Conservation (phyloP, 1,140 invertebrate species). For the Lanistes nyassanus region DNA sequence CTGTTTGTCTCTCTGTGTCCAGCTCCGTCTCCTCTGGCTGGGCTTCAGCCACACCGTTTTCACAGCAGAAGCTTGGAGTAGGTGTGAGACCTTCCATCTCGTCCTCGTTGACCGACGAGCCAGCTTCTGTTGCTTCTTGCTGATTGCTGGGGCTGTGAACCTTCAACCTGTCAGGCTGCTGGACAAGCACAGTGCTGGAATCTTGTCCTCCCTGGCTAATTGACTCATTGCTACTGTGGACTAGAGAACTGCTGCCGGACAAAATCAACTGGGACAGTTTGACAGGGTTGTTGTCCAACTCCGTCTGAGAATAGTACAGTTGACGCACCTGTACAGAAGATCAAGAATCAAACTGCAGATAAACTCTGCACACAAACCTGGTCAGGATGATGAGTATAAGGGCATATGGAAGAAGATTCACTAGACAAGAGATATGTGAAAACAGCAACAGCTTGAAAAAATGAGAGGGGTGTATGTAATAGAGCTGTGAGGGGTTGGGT, state of each 20-base stretch:
- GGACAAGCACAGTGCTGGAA: too few relatives aligned
- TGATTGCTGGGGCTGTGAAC: not conserved
- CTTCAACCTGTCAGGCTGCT: not conserved
- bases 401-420: too few relatives aligned
- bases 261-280: slow-evolving; percentile 5
- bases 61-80: slow-evolving; percentile 10
- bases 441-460: not conserved
- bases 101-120: not conserved
- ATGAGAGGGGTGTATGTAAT: too few relatives aligned
- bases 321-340: slow-evolving; percentile 18
- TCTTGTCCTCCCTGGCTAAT: slow-evolving; percentile 4
- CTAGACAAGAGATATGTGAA: not conserved
- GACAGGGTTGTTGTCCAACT: not conserved
- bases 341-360: not conserved
- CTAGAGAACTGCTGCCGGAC: not conserved
- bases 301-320: slow-evolving; percentile 8
- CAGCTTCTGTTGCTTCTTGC: not conserved
- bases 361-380: too few relatives aligned
- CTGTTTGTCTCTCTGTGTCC: slow-evolving; percentile 1
- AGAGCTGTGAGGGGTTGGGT: too few relatives aligned
- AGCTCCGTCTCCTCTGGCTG: not conserved
- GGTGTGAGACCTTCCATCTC: slow-evolving; percentile 16
- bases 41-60: not conserved
- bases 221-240: slow-evolving; percentile 19
- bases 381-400: too few relatives aligned